Base-by-base conservation (phyloP, 2,113 vertebrate genomes). In the Ancistrus triradiatus region DNA sequence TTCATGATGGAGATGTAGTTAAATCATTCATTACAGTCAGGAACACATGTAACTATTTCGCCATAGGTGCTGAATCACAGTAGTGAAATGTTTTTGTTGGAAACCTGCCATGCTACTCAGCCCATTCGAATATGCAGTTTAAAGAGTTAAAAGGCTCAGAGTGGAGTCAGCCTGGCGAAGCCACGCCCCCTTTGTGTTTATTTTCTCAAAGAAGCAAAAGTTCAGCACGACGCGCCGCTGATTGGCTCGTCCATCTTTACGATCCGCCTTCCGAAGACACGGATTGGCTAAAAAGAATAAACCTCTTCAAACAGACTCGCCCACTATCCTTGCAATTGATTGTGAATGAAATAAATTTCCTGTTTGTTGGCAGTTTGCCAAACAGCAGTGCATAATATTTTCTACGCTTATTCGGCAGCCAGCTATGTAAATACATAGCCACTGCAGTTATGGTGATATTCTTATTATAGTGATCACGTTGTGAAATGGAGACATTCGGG, bases 131-230 rank as follows among this genome's bases (percentile, higher is more conserved):
- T 43, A 48, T 67, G 57, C 63, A 51, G 44, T 35, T 59, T 68
- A 44, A 81, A 77, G 87, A 77, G 90, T 91, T 90, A 85, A 81
- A 66, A 80, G n/a, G 47, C 73, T 75, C 72, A 64, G 49, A 27
- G 75, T 77, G 82, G 82, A 83, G 86, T 77, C 85, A 78, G 79
- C 47, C 63, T 79, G 83, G 78, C 80, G 80, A 77, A 78, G 83
- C 77, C 85, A 81, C 84, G 70, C 84, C 90, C 80, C 76, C 75
- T 74, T 80, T 81, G 78, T 72, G 79, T 82, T 73, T 82, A 87
- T 83, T 75, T 85, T 83, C 86, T 84, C 82, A 85, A 86, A 81
- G 87, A 85, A 85, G 87, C 85, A 88, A 90, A 91, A 87, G 87
- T 89, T 90, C 83, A 90, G 81, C 72, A 84, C 71, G 78, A 63